Conservation (phyloP, 2,797 vertebrate genomes). For the Sebastes reedi region DNA sequence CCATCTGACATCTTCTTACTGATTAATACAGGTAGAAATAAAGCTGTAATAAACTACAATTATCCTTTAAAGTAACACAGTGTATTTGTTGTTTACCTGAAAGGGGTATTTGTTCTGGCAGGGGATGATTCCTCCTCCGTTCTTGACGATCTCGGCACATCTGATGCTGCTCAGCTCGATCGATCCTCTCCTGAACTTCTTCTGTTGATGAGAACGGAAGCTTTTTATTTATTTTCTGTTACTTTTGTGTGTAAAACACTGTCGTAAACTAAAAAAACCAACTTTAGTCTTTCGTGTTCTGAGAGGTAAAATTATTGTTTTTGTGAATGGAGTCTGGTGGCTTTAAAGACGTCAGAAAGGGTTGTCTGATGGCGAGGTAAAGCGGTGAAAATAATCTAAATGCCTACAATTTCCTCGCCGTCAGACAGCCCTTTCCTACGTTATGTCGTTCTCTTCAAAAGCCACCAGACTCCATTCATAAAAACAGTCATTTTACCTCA, state of each 20-base stretch:
- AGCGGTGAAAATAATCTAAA: too few relatives aligned
- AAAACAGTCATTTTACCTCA: too few relatives aligned
- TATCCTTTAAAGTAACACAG: not conserved
- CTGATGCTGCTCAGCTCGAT: constrained; percentile 90
- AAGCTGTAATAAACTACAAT: not conserved
- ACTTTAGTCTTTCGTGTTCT: too few relatives aligned
- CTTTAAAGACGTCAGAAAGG: too few relatives aligned
- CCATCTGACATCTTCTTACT: not conserved
- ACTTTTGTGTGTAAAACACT: not conserved
- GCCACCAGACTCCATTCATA: too few relatives aligned
- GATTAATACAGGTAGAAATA: not conserved
- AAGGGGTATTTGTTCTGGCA: constrained; percentile 97
- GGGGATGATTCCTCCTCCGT: constrained; percentile 83
- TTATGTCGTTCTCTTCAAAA: too few relatives aligned
- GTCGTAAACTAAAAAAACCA: too few relatives aligned
- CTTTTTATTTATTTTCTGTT: not conserved
- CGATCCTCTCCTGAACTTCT: constrained; percentile 88
- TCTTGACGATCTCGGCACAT: constrained; percentile 94
- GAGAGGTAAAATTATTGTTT: accelerated
- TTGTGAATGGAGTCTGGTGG: too few relatives aligned
- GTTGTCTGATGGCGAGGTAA: too few relatives aligned
- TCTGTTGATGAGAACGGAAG: constrained; percentile 75
- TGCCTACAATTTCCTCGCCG: too few relatives aligned
- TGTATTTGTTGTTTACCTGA: constrained; percentile 82
- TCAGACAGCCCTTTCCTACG: too few relatives aligned